Evolutionary conservation across 1,140 invertebrate genomes (phyloP).

Genomic region (Aplysia californica): DNA sequence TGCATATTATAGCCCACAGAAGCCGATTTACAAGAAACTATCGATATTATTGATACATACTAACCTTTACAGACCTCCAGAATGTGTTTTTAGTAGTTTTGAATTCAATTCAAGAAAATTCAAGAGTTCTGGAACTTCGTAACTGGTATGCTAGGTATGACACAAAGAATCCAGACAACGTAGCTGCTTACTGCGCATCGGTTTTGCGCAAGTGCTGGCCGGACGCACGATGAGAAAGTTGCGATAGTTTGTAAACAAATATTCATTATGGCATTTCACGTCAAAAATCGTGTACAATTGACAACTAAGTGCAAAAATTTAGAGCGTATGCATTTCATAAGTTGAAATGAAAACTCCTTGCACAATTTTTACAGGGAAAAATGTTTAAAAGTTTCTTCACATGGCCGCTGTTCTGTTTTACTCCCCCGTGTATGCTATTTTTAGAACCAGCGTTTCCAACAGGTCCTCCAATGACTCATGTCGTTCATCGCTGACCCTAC

Average conservation of each 20-base stretch:
- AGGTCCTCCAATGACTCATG: too few relatives aligned
- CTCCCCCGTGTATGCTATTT: too few relatives aligned
- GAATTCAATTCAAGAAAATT: conserved; percentile 30
- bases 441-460: too few relatives aligned
- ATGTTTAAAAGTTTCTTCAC: conserved; percentile 2
- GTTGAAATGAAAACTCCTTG: too few relatives aligned
- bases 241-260: conserved; percentile 9
- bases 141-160: conserved; percentile 94
- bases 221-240: conserved; percentile 22
- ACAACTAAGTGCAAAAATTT: too few relatives aligned
- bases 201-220: conserved; percentile 77
- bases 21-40: conserved; percentile 74
- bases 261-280: neutral
- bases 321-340: too few relatives aligned
- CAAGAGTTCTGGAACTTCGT: conserved; percentile 72
- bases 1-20: conserved; percentile 56
- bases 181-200: conserved; percentile 84
- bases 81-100: conserved; percentile 31
- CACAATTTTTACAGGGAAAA: neutral
- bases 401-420: conserved; percentile 20
- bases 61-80: conserved; percentile 36
- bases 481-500: too few relatives aligned
- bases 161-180: conserved; percentile 95
- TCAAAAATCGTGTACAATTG: too few relatives aligned
- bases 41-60: conserved; percentile 23